These are phyloP conservation scores for Syngnathoides biaculeatus DNA, from an alignment of 2,113 vertebrate species.

Conservation along the genomic window DNA sequence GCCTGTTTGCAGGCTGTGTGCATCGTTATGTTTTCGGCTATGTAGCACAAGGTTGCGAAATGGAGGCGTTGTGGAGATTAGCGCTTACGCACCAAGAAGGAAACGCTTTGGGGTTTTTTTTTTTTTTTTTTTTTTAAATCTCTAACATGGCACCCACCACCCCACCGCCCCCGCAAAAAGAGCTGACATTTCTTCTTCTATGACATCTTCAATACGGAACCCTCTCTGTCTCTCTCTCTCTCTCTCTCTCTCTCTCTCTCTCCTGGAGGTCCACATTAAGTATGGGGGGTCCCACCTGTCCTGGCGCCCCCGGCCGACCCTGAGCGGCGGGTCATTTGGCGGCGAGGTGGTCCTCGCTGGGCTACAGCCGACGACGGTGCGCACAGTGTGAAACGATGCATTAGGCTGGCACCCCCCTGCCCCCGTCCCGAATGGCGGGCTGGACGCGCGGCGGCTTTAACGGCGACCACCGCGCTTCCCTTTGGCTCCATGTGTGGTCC, in stretches of 20 bases:
- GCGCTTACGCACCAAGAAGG: neutral
- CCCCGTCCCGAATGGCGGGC: slow-evolving; percentile 60
- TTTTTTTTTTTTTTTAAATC: no score
- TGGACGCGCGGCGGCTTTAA: slow-evolving; percentile 54
- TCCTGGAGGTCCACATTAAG: slow-evolving; percentile 52
- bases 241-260: slow-evolving; percentile 32
- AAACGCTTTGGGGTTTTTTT: neutral
- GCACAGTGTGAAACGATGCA: slow-evolving; percentile 75
- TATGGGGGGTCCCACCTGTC: slow-evolving; percentile 71
- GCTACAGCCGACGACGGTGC: slow-evolving; percentile 49
- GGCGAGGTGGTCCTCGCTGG: slow-evolving; percentile 58
- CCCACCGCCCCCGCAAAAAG: no score
- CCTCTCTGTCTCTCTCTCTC: slow-evolving; percentile 32
- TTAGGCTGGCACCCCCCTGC: slow-evolving; percentile 45
- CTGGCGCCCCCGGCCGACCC: slow-evolving; percentile 22
- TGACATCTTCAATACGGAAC: slow-evolving; percentile 1
- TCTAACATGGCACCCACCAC: no score
- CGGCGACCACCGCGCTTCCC: slow-evolving; percentile 38
- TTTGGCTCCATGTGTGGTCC: slow-evolving; percentile 61
- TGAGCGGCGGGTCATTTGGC: slow-evolving; percentile 47
- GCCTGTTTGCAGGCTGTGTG: slow-evolving; percentile 62
- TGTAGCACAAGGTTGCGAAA: slow-evolving; percentile 36
- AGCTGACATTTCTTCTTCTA: neutral
- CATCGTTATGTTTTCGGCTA: slow-evolving; percentile 48
- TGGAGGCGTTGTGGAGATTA: slow-evolving; percentile 28